Conservation (phyloP, 1,140 invertebrate genomes). For the Drosophila persimilis region DNA sequence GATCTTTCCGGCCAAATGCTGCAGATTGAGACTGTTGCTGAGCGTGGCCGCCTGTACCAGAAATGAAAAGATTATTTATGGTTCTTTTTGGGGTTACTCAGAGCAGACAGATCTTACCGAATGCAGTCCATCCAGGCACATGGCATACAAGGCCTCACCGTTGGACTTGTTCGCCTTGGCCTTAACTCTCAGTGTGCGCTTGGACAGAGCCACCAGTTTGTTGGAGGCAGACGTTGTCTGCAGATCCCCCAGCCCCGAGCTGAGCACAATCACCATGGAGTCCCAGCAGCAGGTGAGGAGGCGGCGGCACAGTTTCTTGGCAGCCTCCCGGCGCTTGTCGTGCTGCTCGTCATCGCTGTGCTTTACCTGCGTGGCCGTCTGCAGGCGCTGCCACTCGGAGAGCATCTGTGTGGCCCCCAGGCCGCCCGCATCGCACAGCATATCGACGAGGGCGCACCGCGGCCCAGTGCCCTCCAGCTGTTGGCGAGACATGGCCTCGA, state of each 20-base stretch:
- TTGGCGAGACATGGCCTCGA: constrained; percentile 84
- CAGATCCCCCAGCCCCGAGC: constrained; percentile 88
- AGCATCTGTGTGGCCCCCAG: constrained; percentile 90
- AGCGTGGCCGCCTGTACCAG: constrained; percentile 87
- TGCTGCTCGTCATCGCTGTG: constrained; percentile 85
- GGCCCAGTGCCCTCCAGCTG: constrained; percentile 58
- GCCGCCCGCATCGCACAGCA: constrained; percentile 90
- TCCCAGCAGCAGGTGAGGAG: constrained; percentile 96
- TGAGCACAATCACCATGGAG: constrained; percentile 93
- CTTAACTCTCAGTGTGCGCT: constrained; percentile 84
- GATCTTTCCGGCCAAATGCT: constrained; percentile 85
- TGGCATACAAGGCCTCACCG: constrained; percentile 90
- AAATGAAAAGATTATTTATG: background rate
- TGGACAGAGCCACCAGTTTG: constrained; percentile 84
- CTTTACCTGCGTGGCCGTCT: constrained; percentile 86
- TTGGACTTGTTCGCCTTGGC: constrained; percentile 85
- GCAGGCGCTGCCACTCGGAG: constrained; percentile 92
- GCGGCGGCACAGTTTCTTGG: constrained; percentile 86
- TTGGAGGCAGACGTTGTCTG: constrained; percentile 83
- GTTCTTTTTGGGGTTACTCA: no score
- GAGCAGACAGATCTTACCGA: constrained; percentile 85
- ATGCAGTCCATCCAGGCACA: constrained; percentile 94
- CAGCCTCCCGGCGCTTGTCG: constrained; percentile 85
- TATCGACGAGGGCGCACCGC: constrained; percentile 78
- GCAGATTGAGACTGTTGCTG: constrained; percentile 90